phyloP scores from a whole-genome alignment of 2,888 invertebrate genomes.

The Dynastes grantii region DNA sequence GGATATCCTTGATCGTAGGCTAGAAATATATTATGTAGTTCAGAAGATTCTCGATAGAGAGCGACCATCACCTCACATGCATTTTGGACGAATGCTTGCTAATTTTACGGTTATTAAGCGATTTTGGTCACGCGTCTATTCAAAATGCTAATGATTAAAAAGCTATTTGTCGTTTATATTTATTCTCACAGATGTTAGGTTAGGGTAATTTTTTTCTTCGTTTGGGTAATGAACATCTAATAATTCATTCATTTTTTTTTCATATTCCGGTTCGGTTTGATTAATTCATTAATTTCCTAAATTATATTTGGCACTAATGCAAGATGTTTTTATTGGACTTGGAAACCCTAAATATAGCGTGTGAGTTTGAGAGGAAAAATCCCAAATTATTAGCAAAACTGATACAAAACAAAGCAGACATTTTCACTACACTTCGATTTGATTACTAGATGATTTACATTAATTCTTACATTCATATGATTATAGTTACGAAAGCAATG shows the following conservation, averaged over 20 bases:
- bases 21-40: constrained; percentile 11
- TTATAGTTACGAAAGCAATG: too few relatives aligned
- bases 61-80: background rate
- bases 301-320: too few relatives aligned
- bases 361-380: too few relatives aligned
- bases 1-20: constrained; percentile 35
- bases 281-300: too few relatives aligned
- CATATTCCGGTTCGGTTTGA: background rate
- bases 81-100: background rate
- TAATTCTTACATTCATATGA: too few relatives aligned
- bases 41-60: constrained; percentile 21
- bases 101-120: constrained; percentile 42
- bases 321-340: too few relatives aligned
- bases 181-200: background rate
- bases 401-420: too few relatives aligned
- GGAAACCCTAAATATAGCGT: too few relatives aligned
- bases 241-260: background rate
- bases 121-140: constrained; percentile 19
- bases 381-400: too few relatives aligned
- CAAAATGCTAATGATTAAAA: constrained; percentile 39
- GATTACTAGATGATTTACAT: too few relatives aligned
- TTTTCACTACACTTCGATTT: too few relatives aligned
- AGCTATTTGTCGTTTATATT: constrained; percentile 26
- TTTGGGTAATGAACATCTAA: constrained; percentile 3
- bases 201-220: constrained; percentile 25